These are phyloP conservation scores for Ammodytes dubius DNA, from an alignment of 2,113 vertebrate species.

Conservation along the genomic window DNA sequence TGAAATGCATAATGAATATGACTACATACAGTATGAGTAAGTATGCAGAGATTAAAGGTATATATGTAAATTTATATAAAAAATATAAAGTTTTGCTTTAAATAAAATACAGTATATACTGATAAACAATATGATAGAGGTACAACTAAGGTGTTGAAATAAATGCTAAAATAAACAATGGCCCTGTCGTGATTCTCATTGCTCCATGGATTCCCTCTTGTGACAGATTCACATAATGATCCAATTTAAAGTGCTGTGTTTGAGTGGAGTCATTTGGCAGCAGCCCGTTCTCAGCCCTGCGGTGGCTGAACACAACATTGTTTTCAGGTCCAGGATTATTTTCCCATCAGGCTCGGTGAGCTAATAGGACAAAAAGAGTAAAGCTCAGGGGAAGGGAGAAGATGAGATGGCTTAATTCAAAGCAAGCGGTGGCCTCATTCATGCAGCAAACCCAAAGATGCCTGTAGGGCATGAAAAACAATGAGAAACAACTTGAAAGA, in stretches of 20 bases:
- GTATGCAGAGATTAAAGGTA: slow-evolving; percentile 83
- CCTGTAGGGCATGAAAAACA: slow-evolving; percentile 38
- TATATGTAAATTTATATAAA: slow-evolving; percentile 69
- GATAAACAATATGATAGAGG: slow-evolving; percentile 79
- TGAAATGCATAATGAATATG: slow-evolving; percentile 80
- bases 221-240: slow-evolving; percentile 65
- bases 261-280: slow-evolving; percentile 69
- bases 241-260: slow-evolving; percentile 54
- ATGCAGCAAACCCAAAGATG: slow-evolving; percentile 42
- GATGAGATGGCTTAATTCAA: slow-evolving; percentile 68
- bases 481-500: slow-evolving; percentile 50
- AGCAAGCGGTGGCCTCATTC: slow-evolving; percentile 54
- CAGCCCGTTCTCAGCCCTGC: slow-evolving; percentile 39
- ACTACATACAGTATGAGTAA: slow-evolving; percentile 79
- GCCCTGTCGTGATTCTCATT: slow-evolving; percentile 62
- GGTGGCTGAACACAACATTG: slow-evolving; percentile 54
- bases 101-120: slow-evolving; percentile 80
- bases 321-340: slow-evolving; percentile 66
- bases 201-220: slow-evolving; percentile 53
- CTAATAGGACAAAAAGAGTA: slow-evolving; percentile 66
- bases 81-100: slow-evolving; percentile 79
- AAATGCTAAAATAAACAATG: slow-evolving; percentile 80
- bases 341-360: slow-evolving; percentile 64
- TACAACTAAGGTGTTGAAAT: slow-evolving; percentile 86
- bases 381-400: slow-evolving; percentile 47